Evolutionary conservation across 1,140 invertebrate species (phyloP), one percentile per base, ranked within the genome.

Genomic region (Delia radicum): DNA sequence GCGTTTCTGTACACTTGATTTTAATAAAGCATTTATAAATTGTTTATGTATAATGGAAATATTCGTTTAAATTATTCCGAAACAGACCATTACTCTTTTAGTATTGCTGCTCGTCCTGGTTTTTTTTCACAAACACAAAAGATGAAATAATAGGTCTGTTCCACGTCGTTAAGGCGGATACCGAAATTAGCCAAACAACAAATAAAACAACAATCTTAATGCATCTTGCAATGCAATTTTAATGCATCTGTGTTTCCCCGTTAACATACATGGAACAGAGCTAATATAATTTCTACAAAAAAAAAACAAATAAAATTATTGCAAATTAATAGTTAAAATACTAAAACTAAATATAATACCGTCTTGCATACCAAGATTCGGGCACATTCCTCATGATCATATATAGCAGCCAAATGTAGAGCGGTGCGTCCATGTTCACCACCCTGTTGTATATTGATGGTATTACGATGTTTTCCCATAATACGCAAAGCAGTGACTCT

Each of bases 391-490:
- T 93, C 93, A 80, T 93, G 90, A 85, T 96, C 94, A 78, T 93
- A 92, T 73, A 94, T 94, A 6, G 94, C 94, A 7, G 94, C 94
- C 62, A 94, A 88, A 81, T 95, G 94, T 1, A 96, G 88, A 0
- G 94, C 92, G 0, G 93, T 94, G 33, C 92, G 86, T 10, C 94
- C 94, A 78, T 94, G 92, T 81, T 95, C 93, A 1, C 94, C 94
- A 0, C 91, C 91, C 76, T 92, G 89, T 77, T 92, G 90, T 1
- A 92, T 90, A 80, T 95, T 89, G 31, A 95, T 90, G 77, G 89
- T 87, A 37, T 88, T 87, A 61, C 90, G 90, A 86, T 93, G 90
- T 74, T 90, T 90, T 1, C 90, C 88, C 88, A 95, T 91, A 0
- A 90, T 87, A 81, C 91, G 87, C 2, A 96, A 85, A 0, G 92